Conservation (phyloP, 2,113 vertebrate genomes). For the Pandion haliaetus region DNA sequence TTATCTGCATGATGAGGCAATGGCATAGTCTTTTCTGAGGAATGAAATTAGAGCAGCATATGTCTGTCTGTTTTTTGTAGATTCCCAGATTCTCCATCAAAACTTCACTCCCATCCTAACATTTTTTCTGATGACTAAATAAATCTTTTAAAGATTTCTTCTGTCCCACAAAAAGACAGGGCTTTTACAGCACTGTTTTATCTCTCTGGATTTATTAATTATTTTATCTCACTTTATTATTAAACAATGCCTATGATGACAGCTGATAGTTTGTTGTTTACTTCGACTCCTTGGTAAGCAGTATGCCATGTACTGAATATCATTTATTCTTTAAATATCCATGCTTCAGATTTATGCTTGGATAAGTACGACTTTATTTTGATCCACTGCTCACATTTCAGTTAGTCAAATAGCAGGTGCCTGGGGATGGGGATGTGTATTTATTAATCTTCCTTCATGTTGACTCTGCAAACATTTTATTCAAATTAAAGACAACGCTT, state of each 20-base stretch:
- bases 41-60: neutral
- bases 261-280: neutral
- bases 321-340: neutral
- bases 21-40: neutral
- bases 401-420: neutral
- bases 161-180: neutral
- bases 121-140: neutral
- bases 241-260: neutral
- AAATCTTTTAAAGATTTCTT: neutral
- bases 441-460: neutral
- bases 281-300: neutral
- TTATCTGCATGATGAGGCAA: neutral
- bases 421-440: neutral
- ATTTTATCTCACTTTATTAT: neutral
- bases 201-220: neutral
- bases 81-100: neutral
- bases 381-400: neutral
- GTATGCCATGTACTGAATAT: neutral
- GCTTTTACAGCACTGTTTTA: neutral
- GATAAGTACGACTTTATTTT: neutral
- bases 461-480: neutral
- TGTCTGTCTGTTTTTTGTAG: neutral
- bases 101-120: neutral
- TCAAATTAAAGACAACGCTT: neutral
- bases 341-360: neutral